phyloP scores from a whole-genome alignment of 2,888 invertebrate species.

The Andrena bucephala region DNA sequence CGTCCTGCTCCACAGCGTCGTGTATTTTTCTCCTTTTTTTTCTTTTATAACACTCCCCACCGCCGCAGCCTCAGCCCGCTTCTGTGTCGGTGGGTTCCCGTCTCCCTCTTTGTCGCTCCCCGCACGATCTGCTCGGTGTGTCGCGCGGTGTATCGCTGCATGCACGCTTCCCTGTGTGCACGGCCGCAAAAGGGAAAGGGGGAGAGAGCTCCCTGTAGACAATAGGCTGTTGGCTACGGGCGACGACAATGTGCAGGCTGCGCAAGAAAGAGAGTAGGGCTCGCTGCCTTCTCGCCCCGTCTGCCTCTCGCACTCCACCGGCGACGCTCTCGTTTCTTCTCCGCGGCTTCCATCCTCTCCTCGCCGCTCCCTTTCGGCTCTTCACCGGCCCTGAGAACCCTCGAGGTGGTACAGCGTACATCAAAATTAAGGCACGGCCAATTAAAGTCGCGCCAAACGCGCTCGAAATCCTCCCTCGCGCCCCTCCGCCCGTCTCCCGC shows the following conservation, averaged over 20 bases:
- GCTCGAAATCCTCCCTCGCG: constrained; percentile 19
- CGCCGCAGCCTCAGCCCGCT: constrained; percentile 18
- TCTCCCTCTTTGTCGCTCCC: constrained; percentile 52
- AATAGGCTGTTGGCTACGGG: constrained; percentile 81
- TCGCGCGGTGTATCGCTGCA: constrained; percentile 38
- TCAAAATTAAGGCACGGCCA: constrained; percentile 82
- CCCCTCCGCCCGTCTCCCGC: constrained; percentile 1
- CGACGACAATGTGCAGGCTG: constrained; percentile 77
- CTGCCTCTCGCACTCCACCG: constrained; percentile 37
- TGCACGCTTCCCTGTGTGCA: background rate
- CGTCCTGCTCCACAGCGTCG: constrained; percentile 29
- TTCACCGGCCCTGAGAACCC: constrained; percentile 74
- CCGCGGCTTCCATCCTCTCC: constrained; percentile 43
- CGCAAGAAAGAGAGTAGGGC: constrained; percentile 38
- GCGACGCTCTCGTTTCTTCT: constrained; percentile 57
- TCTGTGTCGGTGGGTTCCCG: constrained; percentile 55
- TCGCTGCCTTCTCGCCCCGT: constrained; percentile 16
- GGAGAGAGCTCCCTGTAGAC: constrained; percentile 71
- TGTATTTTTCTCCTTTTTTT: constrained; percentile 52
- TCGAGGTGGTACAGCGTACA: constrained; percentile 78
- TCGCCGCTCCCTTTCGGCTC: constrained; percentile 58
- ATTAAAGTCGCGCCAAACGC: constrained; percentile 78
- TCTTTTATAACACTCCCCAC: constrained; percentile 57
- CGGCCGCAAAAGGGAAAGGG: constrained; percentile 71
- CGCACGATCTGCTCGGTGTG: constrained; percentile 30